Evolutionary conservation across 2,888 invertebrate species (phyloP).

Genomic region (Cotesia congregata): DNA sequence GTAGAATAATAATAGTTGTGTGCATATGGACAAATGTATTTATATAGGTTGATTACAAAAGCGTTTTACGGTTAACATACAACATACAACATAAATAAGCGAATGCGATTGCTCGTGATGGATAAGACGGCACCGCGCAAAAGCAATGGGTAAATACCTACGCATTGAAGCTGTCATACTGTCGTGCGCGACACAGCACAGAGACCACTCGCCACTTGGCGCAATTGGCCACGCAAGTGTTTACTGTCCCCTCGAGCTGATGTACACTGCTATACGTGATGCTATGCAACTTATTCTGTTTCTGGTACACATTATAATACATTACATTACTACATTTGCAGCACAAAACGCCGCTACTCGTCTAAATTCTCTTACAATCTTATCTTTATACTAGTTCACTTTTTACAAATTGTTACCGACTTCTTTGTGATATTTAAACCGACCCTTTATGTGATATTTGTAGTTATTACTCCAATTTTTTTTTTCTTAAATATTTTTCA

Average conservation of each 20-base stretch:
- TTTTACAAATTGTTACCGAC: background rate
- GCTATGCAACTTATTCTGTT: conserved; percentile 61
- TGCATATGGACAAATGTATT: background rate
- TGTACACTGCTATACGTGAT: conserved; percentile 59
- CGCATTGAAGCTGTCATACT: conserved; percentile 51
- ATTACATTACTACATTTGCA: conserved; percentile 28
- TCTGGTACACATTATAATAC: conserved; percentile 15
- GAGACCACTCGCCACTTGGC: conserved; percentile 63
- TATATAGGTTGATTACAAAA: conserved; percentile 13
- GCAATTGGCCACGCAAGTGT: conserved; percentile 68
- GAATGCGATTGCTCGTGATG: conserved; percentile 17
- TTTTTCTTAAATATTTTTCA: too few relatives aligned
- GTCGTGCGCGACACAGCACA: conserved; percentile 52
- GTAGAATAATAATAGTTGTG: background rate
- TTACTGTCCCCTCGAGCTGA: conserved; percentile 63
- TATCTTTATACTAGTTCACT: background rate
- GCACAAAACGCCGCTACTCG: background rate
- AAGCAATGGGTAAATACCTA: conserved; percentile 49
- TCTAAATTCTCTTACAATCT: background rate
- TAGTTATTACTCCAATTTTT: too few relatives aligned
- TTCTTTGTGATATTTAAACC: background rate
- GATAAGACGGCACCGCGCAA: conserved; percentile 32
- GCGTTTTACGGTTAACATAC: conserved; percentile 7
- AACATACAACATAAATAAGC: background rate
- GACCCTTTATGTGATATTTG: too few relatives aligned